Conservation (phyloP, 2,113 vertebrate species). For the Otus sunia region DNA sequence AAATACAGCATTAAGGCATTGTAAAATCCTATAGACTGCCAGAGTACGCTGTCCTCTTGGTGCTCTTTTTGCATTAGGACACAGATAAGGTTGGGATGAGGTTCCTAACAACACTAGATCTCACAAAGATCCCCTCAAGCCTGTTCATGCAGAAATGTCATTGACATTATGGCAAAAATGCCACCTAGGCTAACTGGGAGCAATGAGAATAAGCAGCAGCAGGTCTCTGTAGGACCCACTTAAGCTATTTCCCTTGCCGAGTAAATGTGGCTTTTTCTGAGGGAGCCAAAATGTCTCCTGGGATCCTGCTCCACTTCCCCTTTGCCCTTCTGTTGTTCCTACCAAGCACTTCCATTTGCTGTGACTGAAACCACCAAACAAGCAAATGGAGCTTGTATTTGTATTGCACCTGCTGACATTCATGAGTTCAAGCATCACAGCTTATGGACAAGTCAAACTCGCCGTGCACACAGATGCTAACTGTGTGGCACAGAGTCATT, state of each 20-base stretch:
- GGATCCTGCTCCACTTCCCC: neutral
- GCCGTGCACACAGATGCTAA: neutral
- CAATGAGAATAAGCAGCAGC: neutral
- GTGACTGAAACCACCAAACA: neutral
- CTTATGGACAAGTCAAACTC: neutral
- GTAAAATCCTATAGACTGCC: neutral
- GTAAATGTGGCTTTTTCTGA: neutral
- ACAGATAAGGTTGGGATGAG: neutral
- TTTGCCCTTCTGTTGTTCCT: neutral
- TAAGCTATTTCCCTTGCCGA: neutral
- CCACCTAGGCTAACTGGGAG: neutral
- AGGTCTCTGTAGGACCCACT: neutral
- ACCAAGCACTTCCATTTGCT: neutral
- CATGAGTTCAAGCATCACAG: accelerated
- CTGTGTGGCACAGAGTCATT: neutral
- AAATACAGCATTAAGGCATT: neutral
- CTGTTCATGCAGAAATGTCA: neutral
- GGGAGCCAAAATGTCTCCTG: neutral
- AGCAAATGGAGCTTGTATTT: neutral
- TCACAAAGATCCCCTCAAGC: neutral
- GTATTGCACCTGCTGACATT: neutral
- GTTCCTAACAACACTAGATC: neutral
- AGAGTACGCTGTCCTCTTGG: accelerated
- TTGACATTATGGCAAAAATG: neutral
- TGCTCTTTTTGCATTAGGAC: neutral